Percentiles rank a stretch among this genome's conserved stretches.
These are phyloP conservation scores for Anolis sagrei DNA, from an alignment of 2,113 vertebrate species.

Conservation along the genomic window DNA sequence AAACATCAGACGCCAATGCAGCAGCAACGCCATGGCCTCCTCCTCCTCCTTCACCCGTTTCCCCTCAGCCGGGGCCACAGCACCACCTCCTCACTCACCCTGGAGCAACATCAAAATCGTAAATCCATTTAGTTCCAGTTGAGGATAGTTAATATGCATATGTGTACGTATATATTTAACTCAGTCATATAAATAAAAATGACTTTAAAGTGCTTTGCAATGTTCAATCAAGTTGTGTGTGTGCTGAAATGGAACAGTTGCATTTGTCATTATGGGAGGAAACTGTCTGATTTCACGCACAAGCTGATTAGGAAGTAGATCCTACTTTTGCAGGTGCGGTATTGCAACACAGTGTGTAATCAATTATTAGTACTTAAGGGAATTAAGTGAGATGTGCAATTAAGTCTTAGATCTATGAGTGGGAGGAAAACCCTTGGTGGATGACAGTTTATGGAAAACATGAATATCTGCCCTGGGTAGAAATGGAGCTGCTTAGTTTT, in stretches of 20 bases:
- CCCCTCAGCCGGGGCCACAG: too few species aligned
- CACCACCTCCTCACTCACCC: too few species aligned
- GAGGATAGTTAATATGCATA: too few species aligned
- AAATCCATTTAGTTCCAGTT: not conserved
- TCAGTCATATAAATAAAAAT: not conserved
- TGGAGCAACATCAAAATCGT: too few species aligned
- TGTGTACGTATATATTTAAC: not conserved
- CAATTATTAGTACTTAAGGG: not conserved
- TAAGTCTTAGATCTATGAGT: not conserved
- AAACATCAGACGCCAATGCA: slow-evolving; percentile 96
- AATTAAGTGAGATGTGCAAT: not conserved
- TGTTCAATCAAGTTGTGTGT: not conserved
- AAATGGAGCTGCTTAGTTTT: not conserved
- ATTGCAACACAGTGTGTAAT: not conserved
- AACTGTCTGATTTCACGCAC: not conserved
- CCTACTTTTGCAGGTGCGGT: not conserved
- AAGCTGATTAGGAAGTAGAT: slow-evolving; percentile 2
- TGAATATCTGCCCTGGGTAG: not conserved
- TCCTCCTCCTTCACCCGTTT: too few species aligned
- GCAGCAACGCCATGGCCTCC: too few species aligned
- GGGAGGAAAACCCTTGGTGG: not conserved
- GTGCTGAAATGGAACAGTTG: not conserved
- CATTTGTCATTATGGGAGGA: not conserved
- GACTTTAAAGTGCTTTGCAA: not conserved
- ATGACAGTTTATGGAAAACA: not conserved